Conservation (phyloP, 2,113 vertebrate species). For the Anolis sagrei region DNA sequence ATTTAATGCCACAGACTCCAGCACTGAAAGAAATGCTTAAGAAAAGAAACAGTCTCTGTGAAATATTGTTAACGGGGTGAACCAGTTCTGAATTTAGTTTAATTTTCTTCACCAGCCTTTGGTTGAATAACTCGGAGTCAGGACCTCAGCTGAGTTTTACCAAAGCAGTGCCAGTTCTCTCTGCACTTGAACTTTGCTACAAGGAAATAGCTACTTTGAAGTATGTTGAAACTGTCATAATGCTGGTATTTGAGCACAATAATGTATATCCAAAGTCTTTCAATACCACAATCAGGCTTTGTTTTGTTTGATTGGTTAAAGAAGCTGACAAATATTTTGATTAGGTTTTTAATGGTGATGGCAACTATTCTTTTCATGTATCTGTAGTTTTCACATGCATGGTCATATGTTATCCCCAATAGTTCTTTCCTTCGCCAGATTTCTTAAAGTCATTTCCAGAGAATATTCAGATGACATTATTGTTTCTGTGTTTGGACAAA, state of each 20-base stretch:
- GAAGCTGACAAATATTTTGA: background rate
- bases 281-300: background rate
- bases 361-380: background rate
- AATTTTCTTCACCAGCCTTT: constrained; percentile 43
- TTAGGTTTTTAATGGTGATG: background rate
- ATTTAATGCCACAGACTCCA: constrained; percentile 51
- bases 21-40: constrained; percentile 52
- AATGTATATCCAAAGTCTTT: background rate
- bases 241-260: background rate
- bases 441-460: too few species aligned
- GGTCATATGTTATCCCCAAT: too few species aligned
- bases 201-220: background rate
- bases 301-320: background rate
- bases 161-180: background rate
- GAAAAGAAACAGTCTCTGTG: constrained; percentile 48
- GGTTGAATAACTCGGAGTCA: background rate
- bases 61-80: constrained; percentile 49
- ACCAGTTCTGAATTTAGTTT: constrained; percentile 28
- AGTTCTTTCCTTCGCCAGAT: too few species aligned
- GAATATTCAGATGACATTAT: too few species aligned
- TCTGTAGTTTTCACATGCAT: background rate
- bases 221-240: background rate
- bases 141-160: constrained; percentile 14
- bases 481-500: too few species aligned
- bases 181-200: background rate